Percentiles rank a stretch among this genome's conserved stretches.
Evolutionary conservation across 2,113 vertebrate genomes (phyloP).

Genomic region (Corythoichthys haematopterus): DNA sequence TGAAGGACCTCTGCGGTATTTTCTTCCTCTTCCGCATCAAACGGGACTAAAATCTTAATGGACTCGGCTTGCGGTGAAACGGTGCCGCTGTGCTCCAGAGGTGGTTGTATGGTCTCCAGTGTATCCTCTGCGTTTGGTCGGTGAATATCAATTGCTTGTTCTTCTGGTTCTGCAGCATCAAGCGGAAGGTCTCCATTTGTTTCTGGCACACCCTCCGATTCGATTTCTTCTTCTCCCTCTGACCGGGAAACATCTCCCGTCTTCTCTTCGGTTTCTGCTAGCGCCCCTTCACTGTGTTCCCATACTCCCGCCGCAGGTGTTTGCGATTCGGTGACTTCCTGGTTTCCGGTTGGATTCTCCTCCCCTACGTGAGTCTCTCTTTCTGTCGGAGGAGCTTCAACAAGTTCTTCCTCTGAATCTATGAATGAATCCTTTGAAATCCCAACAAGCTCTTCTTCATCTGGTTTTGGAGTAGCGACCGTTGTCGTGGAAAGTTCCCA

Average conservation of each 20-base stretch:
- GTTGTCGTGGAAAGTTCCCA: neutral
- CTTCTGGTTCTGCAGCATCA: slow-evolving; percentile 11
- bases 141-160: neutral
- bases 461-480: neutral
- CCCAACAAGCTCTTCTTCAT: neutral
- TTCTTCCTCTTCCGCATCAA: slow-evolving; percentile 4
- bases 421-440: slow-evolving; percentile 2
- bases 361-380: neutral
- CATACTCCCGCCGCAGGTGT: neutral
- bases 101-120: slow-evolving; percentile 19
- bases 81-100: slow-evolving; percentile 4
- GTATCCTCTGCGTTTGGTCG: slow-evolving; percentile 12
- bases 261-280: neutral
- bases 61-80: slow-evolving; percentile 35
- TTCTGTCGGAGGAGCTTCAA: slow-evolving; percentile 3
- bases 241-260: neutral
- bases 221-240: neutral
- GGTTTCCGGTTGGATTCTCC: neutral
- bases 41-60: slow-evolving; percentile 35
- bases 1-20: too few relatives aligned
- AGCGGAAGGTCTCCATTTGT: neutral
- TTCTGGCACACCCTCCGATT: neutral
- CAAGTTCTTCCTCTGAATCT: slow-evolving; percentile 4
- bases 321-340: slow-evolving; percentile 6
- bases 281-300: slow-evolving; percentile 5